Percentiles rank a stretch among this genome's conserved stretches.
phyloP scores from a whole-genome alignment of 2,888 invertebrate species.

The Hylaea fasciaria region DNA sequence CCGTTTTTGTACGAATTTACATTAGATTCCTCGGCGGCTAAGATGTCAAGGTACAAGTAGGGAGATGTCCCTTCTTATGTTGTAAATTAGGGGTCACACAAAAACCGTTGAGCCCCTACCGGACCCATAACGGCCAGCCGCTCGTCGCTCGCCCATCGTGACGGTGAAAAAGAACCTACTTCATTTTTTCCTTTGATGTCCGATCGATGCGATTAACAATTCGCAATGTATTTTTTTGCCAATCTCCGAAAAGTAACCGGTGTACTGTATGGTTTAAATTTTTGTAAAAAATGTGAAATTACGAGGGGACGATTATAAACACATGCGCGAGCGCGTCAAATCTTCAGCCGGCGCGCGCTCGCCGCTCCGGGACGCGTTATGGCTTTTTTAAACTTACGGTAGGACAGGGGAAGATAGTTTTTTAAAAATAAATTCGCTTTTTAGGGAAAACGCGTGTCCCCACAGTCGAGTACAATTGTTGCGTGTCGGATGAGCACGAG shows the following conservation, averaged over 20 bases:
- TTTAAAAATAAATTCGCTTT: constrained; percentile 82
- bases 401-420: constrained; percentile 74
- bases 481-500: constrained; percentile 85
- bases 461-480: constrained; percentile 81
- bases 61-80: constrained; percentile 78
- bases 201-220: constrained; percentile 73
- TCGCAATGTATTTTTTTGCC: constrained; percentile 64
- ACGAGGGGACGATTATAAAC: constrained; percentile 83
- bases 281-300: constrained; percentile 76
- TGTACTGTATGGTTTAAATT: constrained; percentile 74
- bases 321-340: constrained; percentile 85
- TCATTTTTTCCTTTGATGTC: constrained; percentile 62
- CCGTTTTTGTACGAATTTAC: constrained; percentile 83
- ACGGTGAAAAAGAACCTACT: constrained; percentile 76
- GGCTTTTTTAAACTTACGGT: constrained; percentile 79
- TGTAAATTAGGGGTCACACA: constrained; percentile 84
- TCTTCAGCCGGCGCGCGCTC: constrained; percentile 82
- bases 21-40: constrained; percentile 76
- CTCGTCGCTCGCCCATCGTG: constrained; percentile 58
- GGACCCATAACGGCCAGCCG: constrained; percentile 81
- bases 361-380: constrained; percentile 73
- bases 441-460: constrained; percentile 79
- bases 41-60: constrained; percentile 74
- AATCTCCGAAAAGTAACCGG: constrained; percentile 69
- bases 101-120: constrained; percentile 81